phyloP scores from a whole-genome alignment of 2,797 vertebrate species.

The Dicrostonyx torquatus region DNA sequence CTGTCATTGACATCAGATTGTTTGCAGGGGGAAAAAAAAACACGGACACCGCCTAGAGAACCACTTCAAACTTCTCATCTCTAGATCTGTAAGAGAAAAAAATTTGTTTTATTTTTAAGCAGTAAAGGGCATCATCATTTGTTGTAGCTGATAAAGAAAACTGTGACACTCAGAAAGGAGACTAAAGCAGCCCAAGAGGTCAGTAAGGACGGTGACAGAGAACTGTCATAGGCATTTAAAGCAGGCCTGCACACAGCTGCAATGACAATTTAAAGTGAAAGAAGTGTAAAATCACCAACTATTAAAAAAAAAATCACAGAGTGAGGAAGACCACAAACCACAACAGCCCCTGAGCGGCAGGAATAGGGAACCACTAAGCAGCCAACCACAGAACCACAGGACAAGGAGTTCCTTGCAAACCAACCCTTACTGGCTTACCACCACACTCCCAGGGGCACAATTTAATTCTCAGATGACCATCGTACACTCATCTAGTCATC shows the following conservation, averaged over 20 bases:
- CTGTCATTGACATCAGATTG: not conserved
- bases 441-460: not conserved
- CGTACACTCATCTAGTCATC: slow-evolving; percentile 3
- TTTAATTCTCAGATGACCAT: slow-evolving; percentile 39
- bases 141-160: not conserved
- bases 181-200: not conserved
- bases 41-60: not conserved
- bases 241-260: not conserved
- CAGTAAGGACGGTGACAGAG: not conserved
- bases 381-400: slow-evolving; percentile 48
- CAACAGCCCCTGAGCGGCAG: slow-evolving; percentile 22
- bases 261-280: not conserved
- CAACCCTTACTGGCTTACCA: not conserved
- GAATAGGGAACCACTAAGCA: slow-evolving; percentile 18
- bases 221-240: not conserved
- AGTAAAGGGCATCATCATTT: not conserved
- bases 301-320: not conserved
- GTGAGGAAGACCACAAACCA: slow-evolving; percentile 73
- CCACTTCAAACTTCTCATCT: not conserved
- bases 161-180: not conserved
- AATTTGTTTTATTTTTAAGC: not conserved
- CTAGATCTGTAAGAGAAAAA: not conserved
- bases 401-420: not conserved
- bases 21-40: not conserved
- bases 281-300: slow-evolving; percentile 52